phyloP scores from a whole-genome alignment of 2,113 vertebrate genomes.

The Uria lomvia region DNA sequence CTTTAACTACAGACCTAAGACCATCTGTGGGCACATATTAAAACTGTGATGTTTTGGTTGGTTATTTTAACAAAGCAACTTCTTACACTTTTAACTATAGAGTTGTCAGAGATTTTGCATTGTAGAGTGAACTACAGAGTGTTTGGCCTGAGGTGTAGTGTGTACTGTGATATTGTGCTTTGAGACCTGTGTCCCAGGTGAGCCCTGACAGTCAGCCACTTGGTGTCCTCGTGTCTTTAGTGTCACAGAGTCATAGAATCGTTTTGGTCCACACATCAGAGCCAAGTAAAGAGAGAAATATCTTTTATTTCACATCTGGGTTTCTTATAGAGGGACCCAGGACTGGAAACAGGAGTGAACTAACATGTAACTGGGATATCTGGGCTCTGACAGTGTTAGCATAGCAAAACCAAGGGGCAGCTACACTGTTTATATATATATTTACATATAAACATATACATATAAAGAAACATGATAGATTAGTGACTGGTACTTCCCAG shows the following conservation, averaged over 20 bases:
- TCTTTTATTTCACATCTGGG: not conserved
- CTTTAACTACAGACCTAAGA: not conserved
- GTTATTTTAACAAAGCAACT: not conserved
- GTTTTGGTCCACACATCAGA: not conserved
- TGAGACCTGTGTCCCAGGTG: not conserved
- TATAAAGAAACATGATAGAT: not conserved
- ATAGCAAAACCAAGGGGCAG: not conserved
- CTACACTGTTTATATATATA: not conserved
- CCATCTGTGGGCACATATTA: not conserved
- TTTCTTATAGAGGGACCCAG: not conserved
- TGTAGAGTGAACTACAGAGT: not conserved
- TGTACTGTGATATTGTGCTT: not conserved
- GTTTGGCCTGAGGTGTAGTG: not conserved
- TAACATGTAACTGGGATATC: not conserved
- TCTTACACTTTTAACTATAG: not conserved
- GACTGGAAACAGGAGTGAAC: not conserved
- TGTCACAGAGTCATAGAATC: not conserved
- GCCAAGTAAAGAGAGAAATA: not conserved
- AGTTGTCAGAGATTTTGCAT: not conserved
- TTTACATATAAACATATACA: not conserved
- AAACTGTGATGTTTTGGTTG: not conserved
- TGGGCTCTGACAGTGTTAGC: not conserved
- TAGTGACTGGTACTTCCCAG: not conserved
- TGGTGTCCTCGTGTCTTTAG: fast-evolving
- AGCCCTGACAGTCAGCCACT: not conserved